Conservation (phyloP, 2,797 vertebrate genomes). For the Anniella stebbinsi region DNA sequence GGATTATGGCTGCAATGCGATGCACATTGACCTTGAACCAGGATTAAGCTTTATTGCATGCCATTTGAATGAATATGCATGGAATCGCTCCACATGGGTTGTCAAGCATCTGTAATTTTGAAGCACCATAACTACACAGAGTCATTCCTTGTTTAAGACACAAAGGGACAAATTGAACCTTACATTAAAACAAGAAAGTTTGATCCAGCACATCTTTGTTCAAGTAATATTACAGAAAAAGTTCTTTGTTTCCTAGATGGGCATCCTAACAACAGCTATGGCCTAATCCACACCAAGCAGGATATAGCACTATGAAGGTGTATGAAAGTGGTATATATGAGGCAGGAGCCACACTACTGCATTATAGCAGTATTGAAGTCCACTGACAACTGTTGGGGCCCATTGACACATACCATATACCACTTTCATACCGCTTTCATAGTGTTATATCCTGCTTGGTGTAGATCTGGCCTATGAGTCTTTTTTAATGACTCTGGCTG, state of each 20-base stretch:
- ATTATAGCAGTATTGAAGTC: too few relatives aligned
- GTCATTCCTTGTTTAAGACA: not conserved
- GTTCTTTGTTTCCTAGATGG: not conserved
- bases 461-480: too few relatives aligned
- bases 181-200: not conserved
- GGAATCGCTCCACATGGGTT: not conserved
- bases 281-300: too few relatives aligned
- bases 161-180: not conserved
- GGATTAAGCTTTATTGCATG: not conserved
- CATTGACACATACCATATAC: too few relatives aligned
- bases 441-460: too few relatives aligned
- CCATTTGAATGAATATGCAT: not conserved
- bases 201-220: not conserved
- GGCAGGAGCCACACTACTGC: too few relatives aligned
- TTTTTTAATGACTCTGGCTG: not conserved
- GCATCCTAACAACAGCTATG: not conserved
- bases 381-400: too few relatives aligned
- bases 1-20: not conserved
- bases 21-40: not conserved
- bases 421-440: too few relatives aligned
- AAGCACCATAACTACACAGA: not conserved
- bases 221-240: not conserved
- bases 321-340: too few relatives aligned
- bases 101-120: not conserved
- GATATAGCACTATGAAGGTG: too few relatives aligned